phyloP scores from a whole-genome alignment of 2,113 vertebrate genomes.

The Pampusana beccarii region DNA sequence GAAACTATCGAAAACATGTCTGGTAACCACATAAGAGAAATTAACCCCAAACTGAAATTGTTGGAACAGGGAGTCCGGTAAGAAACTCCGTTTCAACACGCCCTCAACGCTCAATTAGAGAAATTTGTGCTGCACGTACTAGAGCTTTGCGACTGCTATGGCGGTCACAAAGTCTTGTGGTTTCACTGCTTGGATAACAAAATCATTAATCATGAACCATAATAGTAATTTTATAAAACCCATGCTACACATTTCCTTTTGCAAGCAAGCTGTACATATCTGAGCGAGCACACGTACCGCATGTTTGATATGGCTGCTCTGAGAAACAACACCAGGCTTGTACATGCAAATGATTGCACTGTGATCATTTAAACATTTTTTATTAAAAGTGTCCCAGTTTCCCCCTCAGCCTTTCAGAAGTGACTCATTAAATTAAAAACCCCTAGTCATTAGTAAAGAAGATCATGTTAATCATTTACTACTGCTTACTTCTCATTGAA shows the following conservation, averaged over 20 bases:
- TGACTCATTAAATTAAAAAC: slow-evolving; percentile 47
- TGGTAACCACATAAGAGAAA: background rate
- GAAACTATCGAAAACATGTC: background rate
- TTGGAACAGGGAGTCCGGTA: background rate
- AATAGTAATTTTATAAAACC: background rate
- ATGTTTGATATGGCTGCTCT: background rate
- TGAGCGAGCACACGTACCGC: background rate
- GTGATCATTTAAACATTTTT: background rate
- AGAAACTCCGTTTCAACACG: background rate
- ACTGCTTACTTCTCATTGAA: slow-evolving; percentile 39
- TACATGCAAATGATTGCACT: background rate
- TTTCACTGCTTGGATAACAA: slow-evolving; percentile 43
- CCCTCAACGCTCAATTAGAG: background rate
- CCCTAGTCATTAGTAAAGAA: slow-evolving; percentile 38
- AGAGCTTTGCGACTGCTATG: background rate
- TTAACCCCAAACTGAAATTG: background rate
- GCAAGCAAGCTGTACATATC: background rate
- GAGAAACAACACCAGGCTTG: background rate
- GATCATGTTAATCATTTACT: slow-evolving; percentile 56
- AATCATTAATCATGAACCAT: slow-evolving; percentile 28
- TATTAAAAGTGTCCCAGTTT: background rate
- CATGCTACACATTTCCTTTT: background rate
- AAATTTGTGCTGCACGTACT: background rate
- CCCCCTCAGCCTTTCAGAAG: slow-evolving; percentile 20
- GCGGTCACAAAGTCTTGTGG: background rate